Base-by-base conservation (phyloP, 1,140 invertebrate genomes). In the Cataglyphis hispanica region DNA sequence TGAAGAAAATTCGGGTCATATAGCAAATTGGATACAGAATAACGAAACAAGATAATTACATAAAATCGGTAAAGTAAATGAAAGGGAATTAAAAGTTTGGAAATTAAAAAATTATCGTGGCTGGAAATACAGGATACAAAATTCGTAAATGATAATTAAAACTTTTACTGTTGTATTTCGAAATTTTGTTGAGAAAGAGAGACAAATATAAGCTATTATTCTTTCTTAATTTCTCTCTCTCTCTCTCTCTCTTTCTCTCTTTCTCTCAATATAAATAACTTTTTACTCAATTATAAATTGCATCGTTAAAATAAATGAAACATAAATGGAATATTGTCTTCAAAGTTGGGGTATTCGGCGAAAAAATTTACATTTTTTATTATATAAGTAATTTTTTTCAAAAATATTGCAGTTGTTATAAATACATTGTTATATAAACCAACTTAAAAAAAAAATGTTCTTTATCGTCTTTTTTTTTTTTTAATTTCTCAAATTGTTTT, bases 11-110 rank as follows among this genome's bases (percentile, higher is more conserved):
- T 61, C 19, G 37, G 25, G 37, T 53, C 67, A 40, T 4, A 27
- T 31, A 8, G 64, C 3, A 10, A 40, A 27, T 46, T 74, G 37
- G 43, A 27, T 56, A 34, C n/a, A 60, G 37, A 83, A 61, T 83
- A 74, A 83, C 7, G 7, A 83, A 83, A 72, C 19, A 13, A 56
- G 67, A 74, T 60, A 83, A 83, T 83, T 83, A 60, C 11, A 8
- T 81, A 60, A 81, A 72, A 34, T 60, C n/a, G 67, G n/a, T n/a
- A n/a, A 8, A 43, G 67, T 74, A 83, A 60, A 25, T 46, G 72
- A 83, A 69, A 10, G 16, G 22, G 13, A 60, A 43, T 83, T 74
- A 60, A 22, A 74, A 72, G 27, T 74, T 83, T 31, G 2, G 40
- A 2, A 13, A 74, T 74, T 60, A 83, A 83, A 60, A 72, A 60